These are phyloP conservation scores for Meteorus cinctellus DNA, from an alignment of 2,888 invertebrate genomes.

Conservation along the genomic window DNA sequence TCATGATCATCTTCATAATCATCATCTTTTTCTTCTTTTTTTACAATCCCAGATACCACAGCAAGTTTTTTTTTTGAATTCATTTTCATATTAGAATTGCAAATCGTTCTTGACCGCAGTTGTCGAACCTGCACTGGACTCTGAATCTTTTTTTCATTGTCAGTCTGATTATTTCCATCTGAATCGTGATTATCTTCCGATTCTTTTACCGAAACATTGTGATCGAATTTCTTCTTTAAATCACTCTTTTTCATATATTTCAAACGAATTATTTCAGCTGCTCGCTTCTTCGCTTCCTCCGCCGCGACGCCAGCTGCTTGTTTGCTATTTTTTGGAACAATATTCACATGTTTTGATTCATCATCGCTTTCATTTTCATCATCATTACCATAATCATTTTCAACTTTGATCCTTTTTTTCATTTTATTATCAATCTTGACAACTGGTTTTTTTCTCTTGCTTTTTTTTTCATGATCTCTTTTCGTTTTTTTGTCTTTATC, in stretches of 20 bases:
- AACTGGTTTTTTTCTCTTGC: slow-evolving; percentile 26
- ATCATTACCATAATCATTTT: too few species aligned
- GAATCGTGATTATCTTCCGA: slow-evolving; percentile 59
- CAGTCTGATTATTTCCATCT: slow-evolving; percentile 54
- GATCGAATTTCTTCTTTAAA: slow-evolving; percentile 66
- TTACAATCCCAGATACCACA: slow-evolving; percentile 50
- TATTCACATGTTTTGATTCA: slow-evolving; percentile 47
- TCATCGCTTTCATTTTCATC: slow-evolving; percentile 47
- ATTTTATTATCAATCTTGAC: slow-evolving; percentile 29
- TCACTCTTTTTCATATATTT: slow-evolving; percentile 46
- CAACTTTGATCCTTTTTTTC: slow-evolving; percentile 42
- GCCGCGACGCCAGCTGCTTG: slow-evolving; percentile 53
- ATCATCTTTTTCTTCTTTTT: slow-evolving; percentile 39
- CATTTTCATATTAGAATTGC: slow-evolving; percentile 68
- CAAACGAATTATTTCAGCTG: slow-evolving; percentile 58
- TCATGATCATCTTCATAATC: slow-evolving; percentile 63
- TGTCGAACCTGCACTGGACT: slow-evolving; percentile 73
- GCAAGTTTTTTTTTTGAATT: neutral
- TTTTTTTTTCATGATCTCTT: slow-evolving; percentile 15
- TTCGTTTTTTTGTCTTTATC: slow-evolving; percentile 1
- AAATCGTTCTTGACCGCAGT: slow-evolving; percentile 69
- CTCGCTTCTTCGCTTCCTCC: slow-evolving; percentile 62
- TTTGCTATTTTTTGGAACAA: slow-evolving; percentile 58
- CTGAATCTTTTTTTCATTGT: slow-evolving; percentile 61
- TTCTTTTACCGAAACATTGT: slow-evolving; percentile 49